Evolutionary conservation across 35 echinoderm and acorn worm species (phyloP).

Genomic region (Strongylocentrotus purpuratus): DNA sequence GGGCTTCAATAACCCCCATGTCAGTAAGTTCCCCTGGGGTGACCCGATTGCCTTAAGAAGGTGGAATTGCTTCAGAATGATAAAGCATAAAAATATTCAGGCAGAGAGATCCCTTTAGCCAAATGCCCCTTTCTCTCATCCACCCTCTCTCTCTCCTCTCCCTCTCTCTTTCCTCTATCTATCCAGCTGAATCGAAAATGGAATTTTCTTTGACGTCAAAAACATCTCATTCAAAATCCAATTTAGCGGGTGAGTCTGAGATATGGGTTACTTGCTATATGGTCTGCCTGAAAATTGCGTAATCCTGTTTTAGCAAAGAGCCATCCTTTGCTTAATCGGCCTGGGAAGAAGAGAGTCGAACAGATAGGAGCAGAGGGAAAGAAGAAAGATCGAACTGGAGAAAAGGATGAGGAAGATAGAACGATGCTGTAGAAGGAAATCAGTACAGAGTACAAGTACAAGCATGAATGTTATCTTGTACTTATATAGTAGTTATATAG

Average conservation of each 20-base stretch:
- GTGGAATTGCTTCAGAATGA: background rate
- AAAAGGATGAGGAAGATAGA: background rate
- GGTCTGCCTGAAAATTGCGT: background rate
- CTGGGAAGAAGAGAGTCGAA: background rate
- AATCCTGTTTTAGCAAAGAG: conserved; percentile 40
- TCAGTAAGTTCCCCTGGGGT: background rate
- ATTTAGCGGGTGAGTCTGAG: conserved; percentile 18
- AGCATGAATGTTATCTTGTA: background rate
- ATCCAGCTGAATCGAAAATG: conserved; percentile 41
- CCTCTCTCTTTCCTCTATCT: background rate
- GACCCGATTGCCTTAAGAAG: background rate
- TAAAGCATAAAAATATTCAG: background rate
- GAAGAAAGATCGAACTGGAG: background rate
- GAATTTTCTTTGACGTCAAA: conserved; percentile 53
- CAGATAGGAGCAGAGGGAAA: background rate
- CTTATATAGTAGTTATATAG: too few species aligned
- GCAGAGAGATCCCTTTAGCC: background rate
- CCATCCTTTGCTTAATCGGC: background rate
- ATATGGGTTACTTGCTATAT: conserved; percentile 16
- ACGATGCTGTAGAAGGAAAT: background rate
- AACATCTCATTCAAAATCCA: conserved; percentile 55
- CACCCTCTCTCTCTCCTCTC: background rate
- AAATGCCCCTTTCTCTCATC: background rate
- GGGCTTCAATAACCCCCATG: conserved; percentile 13
- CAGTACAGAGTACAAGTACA: background rate